Evolutionary conservation across 2,113 vertebrate genomes (phyloP).

Genomic region (Cheirogaleus medius): DNA sequence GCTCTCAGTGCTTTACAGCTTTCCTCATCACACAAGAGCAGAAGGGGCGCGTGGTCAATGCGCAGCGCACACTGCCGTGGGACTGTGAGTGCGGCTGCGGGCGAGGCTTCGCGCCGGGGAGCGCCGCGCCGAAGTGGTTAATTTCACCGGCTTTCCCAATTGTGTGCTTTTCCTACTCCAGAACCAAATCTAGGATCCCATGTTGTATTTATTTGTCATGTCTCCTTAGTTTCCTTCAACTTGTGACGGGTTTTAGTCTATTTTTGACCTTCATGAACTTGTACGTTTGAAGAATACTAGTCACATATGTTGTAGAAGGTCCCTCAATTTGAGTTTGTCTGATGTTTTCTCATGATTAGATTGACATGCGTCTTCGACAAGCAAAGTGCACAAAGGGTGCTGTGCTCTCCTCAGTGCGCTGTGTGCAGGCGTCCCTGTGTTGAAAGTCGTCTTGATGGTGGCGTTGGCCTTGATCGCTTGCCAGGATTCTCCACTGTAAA

Average conservation of each 20-base stretch:
- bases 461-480: not conserved
- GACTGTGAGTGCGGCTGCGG: no score
- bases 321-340: not conserved
- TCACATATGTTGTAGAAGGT: no score
- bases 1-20: no score
- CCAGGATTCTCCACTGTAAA: not conserved
- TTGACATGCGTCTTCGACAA: not conserved
- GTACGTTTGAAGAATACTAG: not conserved
- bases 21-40: no score
- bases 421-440: no score
- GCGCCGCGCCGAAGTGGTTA: no score
- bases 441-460: accelerated
- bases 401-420: no score
- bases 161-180: not conserved
- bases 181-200: not conserved
- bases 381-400: not conserved
- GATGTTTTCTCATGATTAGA: not conserved
- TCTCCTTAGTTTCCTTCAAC: not conserved
- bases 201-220: not conserved
- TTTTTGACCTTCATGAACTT: not conserved
- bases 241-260: not conserved
- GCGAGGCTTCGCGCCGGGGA: no score
- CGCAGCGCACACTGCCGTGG: no score
- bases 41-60: no score
- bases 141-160: not conserved